phyloP scores from a whole-genome alignment of 2,888 invertebrate species.

The Leptopilina myrica region DNA sequence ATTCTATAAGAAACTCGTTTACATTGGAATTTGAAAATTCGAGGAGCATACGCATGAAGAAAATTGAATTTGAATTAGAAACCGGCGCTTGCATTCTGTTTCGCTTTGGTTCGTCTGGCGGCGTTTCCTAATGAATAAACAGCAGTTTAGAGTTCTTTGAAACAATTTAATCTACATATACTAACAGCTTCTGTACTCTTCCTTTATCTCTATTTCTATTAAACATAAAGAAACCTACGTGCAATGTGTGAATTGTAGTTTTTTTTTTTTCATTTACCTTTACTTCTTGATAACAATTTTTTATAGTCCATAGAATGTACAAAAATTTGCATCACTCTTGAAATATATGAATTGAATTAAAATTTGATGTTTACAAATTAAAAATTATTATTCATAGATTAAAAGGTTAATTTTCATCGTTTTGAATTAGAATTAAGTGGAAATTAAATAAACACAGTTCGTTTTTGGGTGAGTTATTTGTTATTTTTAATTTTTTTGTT shows the following conservation, averaged over 20 bases:
- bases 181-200: conserved; percentile 57
- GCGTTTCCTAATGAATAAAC: conserved; percentile 65
- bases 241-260: background rate
- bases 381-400: too few species aligned
- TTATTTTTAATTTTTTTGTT: too few species aligned
- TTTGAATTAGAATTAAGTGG: too few species aligned
- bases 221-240: background rate
- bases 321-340: too few species aligned
- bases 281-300: too few species aligned
- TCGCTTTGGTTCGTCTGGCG: conserved; percentile 59
- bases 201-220: background rate
- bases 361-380: too few species aligned
- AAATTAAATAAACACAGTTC: too few species aligned
- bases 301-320: too few species aligned
- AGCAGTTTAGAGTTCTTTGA: conserved; percentile 61
- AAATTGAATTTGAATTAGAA: conserved; percentile 15
- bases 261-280: too few species aligned
- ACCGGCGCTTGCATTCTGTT: background rate
- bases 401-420: too few species aligned
- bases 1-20: conserved; percentile 17
- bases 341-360: too few species aligned
- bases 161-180: conserved; percentile 70
- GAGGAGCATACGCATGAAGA: background rate
- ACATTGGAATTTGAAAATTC: background rate
- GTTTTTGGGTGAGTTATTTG: too few species aligned